Evolutionary conservation across 2,888 invertebrate species (phyloP).

Genomic region (Synergus japonicus): DNA sequence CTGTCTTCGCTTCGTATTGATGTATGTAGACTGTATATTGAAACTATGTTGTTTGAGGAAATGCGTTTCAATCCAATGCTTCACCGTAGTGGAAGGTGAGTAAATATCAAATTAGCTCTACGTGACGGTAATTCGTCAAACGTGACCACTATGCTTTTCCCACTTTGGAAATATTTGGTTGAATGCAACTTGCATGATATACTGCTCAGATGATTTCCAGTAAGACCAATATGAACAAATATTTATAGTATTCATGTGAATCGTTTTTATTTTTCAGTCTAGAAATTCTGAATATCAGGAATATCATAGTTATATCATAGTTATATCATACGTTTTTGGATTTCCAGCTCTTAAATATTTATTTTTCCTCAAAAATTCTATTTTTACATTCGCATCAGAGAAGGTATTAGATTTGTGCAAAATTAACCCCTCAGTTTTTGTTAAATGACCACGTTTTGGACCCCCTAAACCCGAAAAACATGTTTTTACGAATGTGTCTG

Average conservation of each 20-base stretch:
- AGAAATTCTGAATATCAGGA: not conserved
- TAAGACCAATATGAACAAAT: not conserved
- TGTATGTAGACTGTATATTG: not conserved
- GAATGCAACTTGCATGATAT: slow-evolving; percentile 45
- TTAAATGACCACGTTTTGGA: no score
- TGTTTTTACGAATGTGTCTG: no score
- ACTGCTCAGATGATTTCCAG: not conserved
- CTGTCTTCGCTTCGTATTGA: not conserved
- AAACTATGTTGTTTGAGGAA: not conserved
- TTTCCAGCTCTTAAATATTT: no score
- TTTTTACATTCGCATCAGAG: no score
- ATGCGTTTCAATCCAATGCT: slow-evolving; percentile 38
- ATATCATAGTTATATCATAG: no score
- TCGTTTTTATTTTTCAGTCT: not conserved
- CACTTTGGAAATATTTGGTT: slow-evolving; percentile 48
- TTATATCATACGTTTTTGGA: no score
- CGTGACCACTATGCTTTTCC: slow-evolving; percentile 48
- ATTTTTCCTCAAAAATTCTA: no score
- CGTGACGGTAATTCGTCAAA: slow-evolving; percentile 51
- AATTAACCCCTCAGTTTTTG: no score
- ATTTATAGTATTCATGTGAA: not conserved
- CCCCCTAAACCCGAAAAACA: no score
- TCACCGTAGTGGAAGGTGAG: slow-evolving; percentile 41
- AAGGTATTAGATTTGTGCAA: no score
- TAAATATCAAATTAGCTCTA: slow-evolving; percentile 51